phyloP scores from a whole-genome alignment of 1,140 invertebrate genomes.

The Aphis craccivora region DNA sequence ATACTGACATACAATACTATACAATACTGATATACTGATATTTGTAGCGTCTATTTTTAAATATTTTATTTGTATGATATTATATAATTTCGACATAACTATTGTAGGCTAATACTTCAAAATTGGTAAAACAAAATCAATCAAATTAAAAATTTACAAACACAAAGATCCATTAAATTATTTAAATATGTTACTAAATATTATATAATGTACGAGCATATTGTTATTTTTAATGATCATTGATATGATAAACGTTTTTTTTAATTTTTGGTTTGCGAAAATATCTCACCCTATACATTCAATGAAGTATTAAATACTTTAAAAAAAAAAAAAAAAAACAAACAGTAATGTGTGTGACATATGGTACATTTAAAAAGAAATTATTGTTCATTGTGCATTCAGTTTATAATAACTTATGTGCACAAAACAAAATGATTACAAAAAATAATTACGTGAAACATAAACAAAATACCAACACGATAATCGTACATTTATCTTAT shows the following conservation, averaged over 20 bases:
- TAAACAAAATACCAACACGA: background rate
- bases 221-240: background rate
- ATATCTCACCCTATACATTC: background rate
- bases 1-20: too few species aligned
- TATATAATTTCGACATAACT: too few species aligned
- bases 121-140: background rate
- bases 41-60: too few species aligned
- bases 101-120: too few species aligned
- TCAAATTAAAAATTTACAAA: background rate
- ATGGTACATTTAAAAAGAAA: background rate
- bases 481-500: background rate
- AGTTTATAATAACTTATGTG: background rate
- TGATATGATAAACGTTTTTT: background rate
- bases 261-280: background rate
- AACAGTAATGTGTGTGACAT: background rate
- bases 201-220: background rate
- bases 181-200: background rate
- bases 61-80: too few species aligned
- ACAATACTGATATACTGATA: too few species aligned
- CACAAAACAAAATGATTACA: background rate
- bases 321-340: background rate
- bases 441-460: background rate
- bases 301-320: background rate
- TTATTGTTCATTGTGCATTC: background rate
- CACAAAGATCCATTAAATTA: background rate